These are phyloP conservation scores for Apostichopus leukothele DNA, from an alignment of 53 echinoderm and acorn worm genomes.

Conservation along the genomic window DNA sequence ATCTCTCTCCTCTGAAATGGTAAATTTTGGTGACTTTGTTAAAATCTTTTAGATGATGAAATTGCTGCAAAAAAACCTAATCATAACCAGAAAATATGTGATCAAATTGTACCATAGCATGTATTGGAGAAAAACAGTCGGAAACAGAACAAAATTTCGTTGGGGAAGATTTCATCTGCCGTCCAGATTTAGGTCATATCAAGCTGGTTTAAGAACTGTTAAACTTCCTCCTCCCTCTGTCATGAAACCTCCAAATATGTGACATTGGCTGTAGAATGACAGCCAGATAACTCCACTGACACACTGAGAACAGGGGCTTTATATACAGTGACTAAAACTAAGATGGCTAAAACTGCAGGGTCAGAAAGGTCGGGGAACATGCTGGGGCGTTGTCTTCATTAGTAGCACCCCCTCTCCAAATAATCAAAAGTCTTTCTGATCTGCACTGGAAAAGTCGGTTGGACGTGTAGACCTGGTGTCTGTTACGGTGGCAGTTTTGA, in stretches of 20 bases:
- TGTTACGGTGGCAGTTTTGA: neutral
- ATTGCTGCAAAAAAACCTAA: too few species aligned
- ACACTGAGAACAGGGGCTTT: neutral
- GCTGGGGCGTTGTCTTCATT: neutral
- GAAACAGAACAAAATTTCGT: too few species aligned
- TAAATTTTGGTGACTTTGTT: too few species aligned
- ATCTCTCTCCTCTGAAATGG: too few species aligned
- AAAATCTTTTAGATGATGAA: too few species aligned
- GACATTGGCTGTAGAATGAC: neutral
- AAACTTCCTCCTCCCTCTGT: slow-evolving; percentile 19
- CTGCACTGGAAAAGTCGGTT: neutral
- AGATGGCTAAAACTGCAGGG: neutral
- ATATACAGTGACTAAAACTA: neutral
- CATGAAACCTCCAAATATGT: slow-evolving; percentile 12
- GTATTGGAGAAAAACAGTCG: too few species aligned
- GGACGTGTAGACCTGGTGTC: neutral
- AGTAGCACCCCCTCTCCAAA: neutral
- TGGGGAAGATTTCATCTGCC: neutral
- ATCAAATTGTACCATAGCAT: too few species aligned
- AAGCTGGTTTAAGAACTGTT: slow-evolving; percentile 9
- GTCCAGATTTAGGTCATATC: slow-evolving; percentile 33
- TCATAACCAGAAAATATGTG: too few species aligned
- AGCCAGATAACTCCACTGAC: slow-evolving; percentile 4
- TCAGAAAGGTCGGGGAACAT: neutral
- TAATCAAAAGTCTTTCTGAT: neutral